Evolutionary conservation across 2,113 vertebrate genomes (phyloP).

Genomic region (Tapirus terrestris): DNA sequence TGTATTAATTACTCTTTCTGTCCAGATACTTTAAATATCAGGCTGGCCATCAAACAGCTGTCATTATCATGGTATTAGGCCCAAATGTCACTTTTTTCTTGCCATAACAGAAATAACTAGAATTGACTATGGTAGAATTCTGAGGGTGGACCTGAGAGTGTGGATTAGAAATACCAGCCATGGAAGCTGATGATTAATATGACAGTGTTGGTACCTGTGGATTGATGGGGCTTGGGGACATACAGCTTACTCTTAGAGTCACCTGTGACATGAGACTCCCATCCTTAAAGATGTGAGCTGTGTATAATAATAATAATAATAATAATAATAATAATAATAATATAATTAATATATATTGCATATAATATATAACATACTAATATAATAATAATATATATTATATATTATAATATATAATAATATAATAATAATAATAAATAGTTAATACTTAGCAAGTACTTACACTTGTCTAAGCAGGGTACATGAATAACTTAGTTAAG

Average conservation of each 20-base stretch:
- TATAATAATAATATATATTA: too few relatives aligned
- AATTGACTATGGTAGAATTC: neutral
- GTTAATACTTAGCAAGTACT: neutral
- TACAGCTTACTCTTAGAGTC: neutral
- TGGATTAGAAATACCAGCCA: neutral
- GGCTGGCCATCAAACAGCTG: neutral
- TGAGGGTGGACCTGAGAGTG: neutral
- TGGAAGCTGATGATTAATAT: neutral
- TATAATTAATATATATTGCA: too few relatives aligned
- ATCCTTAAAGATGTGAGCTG: neutral
- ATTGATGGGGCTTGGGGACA: neutral
- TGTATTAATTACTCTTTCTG: neutral
- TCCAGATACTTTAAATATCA: neutral
- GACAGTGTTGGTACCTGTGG: neutral
- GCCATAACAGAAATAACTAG: neutral
- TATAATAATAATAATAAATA: neutral
- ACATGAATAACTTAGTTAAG: neutral
- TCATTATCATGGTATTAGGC: neutral
- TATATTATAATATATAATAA: neutral
- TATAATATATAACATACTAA: too few relatives aligned
- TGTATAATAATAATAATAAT: neutral
- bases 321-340: too few relatives aligned
- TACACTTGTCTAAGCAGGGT: neutral
- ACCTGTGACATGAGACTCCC: neutral
- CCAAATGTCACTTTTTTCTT: neutral